Evolutionary conservation across 2,888 invertebrate genomes (phyloP).

Genomic region (Andrena camellia): DNA sequence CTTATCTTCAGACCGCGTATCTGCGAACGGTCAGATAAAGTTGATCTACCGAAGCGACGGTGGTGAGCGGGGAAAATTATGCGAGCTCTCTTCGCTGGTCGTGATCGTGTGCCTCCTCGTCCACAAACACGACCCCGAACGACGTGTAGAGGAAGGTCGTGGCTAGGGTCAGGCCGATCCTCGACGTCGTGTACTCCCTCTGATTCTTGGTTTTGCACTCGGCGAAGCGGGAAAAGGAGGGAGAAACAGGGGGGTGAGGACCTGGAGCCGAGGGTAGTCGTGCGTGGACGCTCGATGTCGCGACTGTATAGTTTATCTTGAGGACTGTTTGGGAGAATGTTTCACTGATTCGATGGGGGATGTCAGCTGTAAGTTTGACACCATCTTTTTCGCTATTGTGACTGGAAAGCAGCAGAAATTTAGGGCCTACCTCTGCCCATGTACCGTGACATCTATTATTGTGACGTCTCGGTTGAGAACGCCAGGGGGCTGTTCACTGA

Average conservation of each 20-base stretch:
- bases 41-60: conserved; percentile 52
- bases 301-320: conserved; percentile 33
- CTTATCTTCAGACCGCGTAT: conserved; percentile 60
- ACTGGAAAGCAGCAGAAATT: background rate
- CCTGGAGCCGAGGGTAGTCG: background rate
- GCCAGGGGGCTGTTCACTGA: too few relatives aligned
- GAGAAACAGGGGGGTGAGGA: conserved; percentile 35
- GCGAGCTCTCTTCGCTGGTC: conserved; percentile 39
- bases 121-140: conserved; percentile 46
- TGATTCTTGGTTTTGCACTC: conserved; percentile 65
- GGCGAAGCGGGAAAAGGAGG: conserved; percentile 59
- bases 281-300: conserved; percentile 12
- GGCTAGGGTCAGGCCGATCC: conserved; percentile 31
- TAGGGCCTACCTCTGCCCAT: conserved; percentile 6
- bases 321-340: background rate
- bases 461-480: too few relatives aligned
- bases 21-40: conserved; percentile 57
- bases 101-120: conserved; percentile 39
- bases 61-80: conserved; percentile 58
- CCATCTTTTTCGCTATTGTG: background rate
- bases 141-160: conserved; percentile 46
- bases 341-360: background rate
- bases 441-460: conserved; percentile 4
- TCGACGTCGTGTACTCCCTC: conserved; percentile 49
- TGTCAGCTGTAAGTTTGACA: background rate